Evolutionary conservation across 2,113 vertebrate genomes (phyloP).

Genomic region (Cnemophilus loriae): DNA sequence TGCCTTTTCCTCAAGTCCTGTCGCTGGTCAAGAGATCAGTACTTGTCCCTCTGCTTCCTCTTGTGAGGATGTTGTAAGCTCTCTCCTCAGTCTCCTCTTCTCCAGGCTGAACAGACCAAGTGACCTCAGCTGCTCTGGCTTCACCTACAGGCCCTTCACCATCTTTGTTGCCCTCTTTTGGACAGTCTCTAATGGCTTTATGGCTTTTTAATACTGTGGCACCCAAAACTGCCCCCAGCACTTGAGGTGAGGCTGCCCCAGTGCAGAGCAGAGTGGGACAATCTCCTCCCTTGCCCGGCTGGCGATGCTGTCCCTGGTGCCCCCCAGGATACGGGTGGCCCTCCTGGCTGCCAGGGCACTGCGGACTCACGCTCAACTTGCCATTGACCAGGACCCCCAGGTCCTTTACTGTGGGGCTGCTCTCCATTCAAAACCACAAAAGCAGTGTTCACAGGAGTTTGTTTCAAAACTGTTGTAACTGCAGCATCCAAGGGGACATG

Average conservation of each 20-base stretch:
- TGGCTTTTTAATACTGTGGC: fast-evolving
- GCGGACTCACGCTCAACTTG: not conserved
- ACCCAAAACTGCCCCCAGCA: not conserved
- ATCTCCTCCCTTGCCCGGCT: not conserved
- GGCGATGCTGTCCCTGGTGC: fast-evolving
- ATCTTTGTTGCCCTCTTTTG: not conserved
- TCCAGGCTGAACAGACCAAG: not conserved
- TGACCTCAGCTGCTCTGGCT: not conserved
- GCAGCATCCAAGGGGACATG: not conserved
- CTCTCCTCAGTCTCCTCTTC: not conserved
- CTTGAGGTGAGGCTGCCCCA: not conserved
- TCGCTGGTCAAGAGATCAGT: not conserved
- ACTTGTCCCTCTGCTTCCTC: not conserved
- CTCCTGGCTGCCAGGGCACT: not conserved
- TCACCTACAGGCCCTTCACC: not conserved
- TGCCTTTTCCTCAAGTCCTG: not conserved
- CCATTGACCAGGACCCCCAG: fast-evolving
- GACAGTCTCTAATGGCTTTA: not conserved
- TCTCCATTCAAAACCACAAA: not conserved
- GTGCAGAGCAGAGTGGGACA: not conserved
- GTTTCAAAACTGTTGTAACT: not conserved
- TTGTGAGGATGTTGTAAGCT: too few relatives aligned
- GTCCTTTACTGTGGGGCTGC: not conserved
- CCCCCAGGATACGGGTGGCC: fast-evolving
- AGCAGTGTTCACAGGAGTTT: not conserved